A percentile compares a stretch with the other conserved stretches of the same genome.
These are phyloP conservation scores for Anthopleura sola DNA, from an alignment of 64 coral and sea anemone species.

Conservation along the genomic window DNA sequence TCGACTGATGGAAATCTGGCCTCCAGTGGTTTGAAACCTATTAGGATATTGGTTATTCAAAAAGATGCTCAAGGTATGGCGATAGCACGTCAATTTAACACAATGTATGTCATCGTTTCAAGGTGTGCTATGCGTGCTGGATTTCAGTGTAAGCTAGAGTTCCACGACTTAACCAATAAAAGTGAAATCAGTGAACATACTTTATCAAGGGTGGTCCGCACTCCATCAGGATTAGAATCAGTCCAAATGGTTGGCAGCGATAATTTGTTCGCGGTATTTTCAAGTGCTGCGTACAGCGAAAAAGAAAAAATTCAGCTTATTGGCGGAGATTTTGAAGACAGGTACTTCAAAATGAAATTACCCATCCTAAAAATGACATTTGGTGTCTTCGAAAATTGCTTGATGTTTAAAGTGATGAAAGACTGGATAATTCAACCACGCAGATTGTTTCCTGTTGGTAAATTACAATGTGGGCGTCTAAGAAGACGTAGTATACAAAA, in stretches of 20 bases:
- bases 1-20: slow-evolving; percentile 65
- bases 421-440: slow-evolving; percentile 58
- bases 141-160: slow-evolving; percentile 90
- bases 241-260: slow-evolving; percentile 62
- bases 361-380: slow-evolving; percentile 95
- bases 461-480: slow-evolving; percentile 51
- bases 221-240: slow-evolving; percentile 87
- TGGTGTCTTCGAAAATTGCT: slow-evolving; percentile 77
- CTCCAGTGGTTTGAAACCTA: slow-evolving; percentile 11
- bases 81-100: slow-evolving; percentile 72
- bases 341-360: slow-evolving; percentile 76
- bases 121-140: slow-evolving; percentile 53
- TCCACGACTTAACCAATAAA: slow-evolving; percentile 53
- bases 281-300: slow-evolving; percentile 84
- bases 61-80: slow-evolving; percentile 82
- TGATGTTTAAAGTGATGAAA: slow-evolving; percentile 60
- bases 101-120: slow-evolving; percentile 72
- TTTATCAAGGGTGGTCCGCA: slow-evolving; percentile 75
- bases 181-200: slow-evolving; percentile 61
- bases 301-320: slow-evolving; percentile 87
- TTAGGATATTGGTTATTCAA: slow-evolving; percentile 60
- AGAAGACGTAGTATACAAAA: slow-evolving; percentile 74
- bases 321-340: slow-evolving; percentile 90
- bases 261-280: slow-evolving; percentile 54
- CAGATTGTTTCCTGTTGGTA: slow-evolving; percentile 74